Base-by-base conservation (phyloP, 2,888 invertebrate genomes). In the Pristionchus fissidentatus region DNA sequence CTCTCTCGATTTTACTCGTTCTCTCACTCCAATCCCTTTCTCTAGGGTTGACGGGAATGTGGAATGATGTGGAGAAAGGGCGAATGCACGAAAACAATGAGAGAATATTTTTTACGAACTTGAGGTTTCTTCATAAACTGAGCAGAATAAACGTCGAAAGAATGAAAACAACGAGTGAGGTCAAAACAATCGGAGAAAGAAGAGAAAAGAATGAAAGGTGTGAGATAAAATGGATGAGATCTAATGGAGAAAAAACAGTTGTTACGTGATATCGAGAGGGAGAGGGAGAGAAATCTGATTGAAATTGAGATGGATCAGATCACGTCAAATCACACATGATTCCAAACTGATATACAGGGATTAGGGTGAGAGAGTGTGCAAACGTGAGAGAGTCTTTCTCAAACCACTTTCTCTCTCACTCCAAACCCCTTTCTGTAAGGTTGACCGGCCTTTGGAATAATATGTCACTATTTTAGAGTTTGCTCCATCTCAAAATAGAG, bases 111-210 rank as follows among this genome's bases (percentile, higher is more conserved):
- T 15, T 10, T n/a, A 15, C 7, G 46, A 46, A 46, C 8, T 7
- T 10, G 15, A 46, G 46, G 15, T 7, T 46, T 10, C 46, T 46
- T 7, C 7, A 46, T 55, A 55, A 22, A 55, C 55, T 55, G 22
- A 13, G n/a, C n/a, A 55, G 8, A 55, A 22, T 22, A n/a, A 41
- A 66, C 38, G 19, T 1, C 8, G 41, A 13, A 70, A 13, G 70
- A 43, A 26, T 70, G 55, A 22, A 38, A 19, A 57, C 19, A 38
- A 66, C 38, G 66, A 38, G 70, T 70, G 70, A 70, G 41, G n/a
- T n/a, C n/a, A n/a, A n/a, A n/a, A n/a, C n/a, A n/a, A 70, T 38
- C 41, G 70, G 70, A 66, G 70, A 70, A 70, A 70, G 41, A 70
- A 41, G 22, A 41, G n/a, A 41, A 70, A 41, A 41, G 43, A 70